These are phyloP conservation scores for Chironex yamaguchii DNA, from an alignment of 30 jellyfish, hydroid and myxozoan species.

Conservation along the genomic window DNA sequence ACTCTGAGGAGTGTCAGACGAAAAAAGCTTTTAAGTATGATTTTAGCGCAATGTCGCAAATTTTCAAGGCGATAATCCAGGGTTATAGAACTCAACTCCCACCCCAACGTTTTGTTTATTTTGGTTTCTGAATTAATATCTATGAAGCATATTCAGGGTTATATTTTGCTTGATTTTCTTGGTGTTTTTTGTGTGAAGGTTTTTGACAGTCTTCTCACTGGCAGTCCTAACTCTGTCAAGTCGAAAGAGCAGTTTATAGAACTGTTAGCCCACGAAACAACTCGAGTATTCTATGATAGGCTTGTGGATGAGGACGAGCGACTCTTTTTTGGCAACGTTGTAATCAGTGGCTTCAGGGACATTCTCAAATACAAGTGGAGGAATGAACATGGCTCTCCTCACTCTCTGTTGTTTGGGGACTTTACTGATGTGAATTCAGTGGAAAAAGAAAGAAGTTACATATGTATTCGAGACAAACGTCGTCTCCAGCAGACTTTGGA, in stretches of 20 bases:
- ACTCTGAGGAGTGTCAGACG: too few relatives aligned
- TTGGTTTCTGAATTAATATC: too few relatives aligned
- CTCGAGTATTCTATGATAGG: conserved; percentile 84
- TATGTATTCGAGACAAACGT: conserved; percentile 68
- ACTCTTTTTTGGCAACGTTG: conserved; percentile 33
- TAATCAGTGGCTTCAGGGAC: conserved; percentile 61
- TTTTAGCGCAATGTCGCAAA: too few relatives aligned
- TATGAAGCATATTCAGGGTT: not conserved
- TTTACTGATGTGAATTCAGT: conserved; percentile 70
- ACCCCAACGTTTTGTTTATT: too few relatives aligned
- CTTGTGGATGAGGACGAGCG: conserved; percentile 75
- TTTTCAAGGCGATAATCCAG: too few relatives aligned
- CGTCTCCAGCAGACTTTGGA: conserved; percentile 74
- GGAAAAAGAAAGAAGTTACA: conserved; percentile 63
- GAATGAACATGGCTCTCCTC: conserved; percentile 44
- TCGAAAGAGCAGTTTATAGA: conserved; percentile 81
- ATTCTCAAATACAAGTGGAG: conserved; percentile 78
- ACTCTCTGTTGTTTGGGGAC: conserved; percentile 82
- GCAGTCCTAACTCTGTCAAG: conserved; percentile 67
- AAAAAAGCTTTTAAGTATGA: too few relatives aligned
- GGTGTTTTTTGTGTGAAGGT: conserved; percentile 36
- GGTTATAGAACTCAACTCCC: too few relatives aligned
- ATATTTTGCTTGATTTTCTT: not conserved
- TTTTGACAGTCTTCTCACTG: conserved; percentile 73
- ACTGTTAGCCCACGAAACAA: conserved; percentile 75